Percentiles rank a stretch among this genome's conserved stretches.
phyloP scores from a whole-genome alignment of 2,113 vertebrate species.

The Perca flavescens region DNA sequence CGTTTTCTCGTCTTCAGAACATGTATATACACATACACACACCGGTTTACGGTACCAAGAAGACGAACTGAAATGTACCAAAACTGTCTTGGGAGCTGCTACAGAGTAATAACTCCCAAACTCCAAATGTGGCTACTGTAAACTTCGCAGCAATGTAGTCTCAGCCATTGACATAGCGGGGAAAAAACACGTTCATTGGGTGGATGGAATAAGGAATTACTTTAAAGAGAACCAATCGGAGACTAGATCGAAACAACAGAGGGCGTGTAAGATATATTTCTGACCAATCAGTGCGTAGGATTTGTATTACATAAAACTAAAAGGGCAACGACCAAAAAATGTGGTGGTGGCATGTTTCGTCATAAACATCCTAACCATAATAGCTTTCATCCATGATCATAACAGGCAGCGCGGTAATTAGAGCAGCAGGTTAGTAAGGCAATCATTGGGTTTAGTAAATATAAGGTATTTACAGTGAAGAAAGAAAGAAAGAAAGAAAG shows the following conservation, averaged over 20 bases:
- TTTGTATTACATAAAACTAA: conserved; percentile 31
- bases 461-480: neutral
- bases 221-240: conserved; percentile 55
- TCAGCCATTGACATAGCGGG: no score
- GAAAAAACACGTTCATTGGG: conserved; percentile 51
- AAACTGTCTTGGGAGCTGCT: neutral
- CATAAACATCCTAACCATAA: neutral
- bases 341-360: neutral
- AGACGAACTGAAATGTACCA: neutral
- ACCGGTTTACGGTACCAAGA: neutral
- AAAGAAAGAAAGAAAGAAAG: neutral
- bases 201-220: conserved; percentile 1
- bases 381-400: no score
- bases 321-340: conserved; percentile 30
- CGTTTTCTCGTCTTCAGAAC: neutral
- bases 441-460: neutral
- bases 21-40: no score
- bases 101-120: neutral
- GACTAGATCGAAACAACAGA: neutral
- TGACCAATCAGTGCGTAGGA: conserved; percentile 30
- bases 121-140: conserved; percentile 7
- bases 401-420: neutral
- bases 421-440: neutral
- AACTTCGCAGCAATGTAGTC: conserved; percentile 63
- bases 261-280: neutral